Base-by-base conservation (phyloP, 2,888 invertebrate genomes). In the Scaptomyza reducta region DNA sequence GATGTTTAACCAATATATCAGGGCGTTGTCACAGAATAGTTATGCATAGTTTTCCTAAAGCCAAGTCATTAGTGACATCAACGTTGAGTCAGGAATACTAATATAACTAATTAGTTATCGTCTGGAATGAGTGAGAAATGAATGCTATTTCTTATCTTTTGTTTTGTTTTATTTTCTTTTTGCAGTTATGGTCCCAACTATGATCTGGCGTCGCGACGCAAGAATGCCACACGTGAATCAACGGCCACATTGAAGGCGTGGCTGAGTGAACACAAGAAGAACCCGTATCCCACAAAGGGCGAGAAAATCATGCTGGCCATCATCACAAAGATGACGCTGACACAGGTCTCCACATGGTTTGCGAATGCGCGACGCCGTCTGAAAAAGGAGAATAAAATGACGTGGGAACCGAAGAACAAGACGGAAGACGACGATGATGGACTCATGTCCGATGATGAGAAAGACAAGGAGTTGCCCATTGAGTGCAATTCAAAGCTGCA, bases 321-420 rank as follows among this genome's bases (percentile, higher is more conserved):
- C 92, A 96, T 97, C 90, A 98, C 98, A 70, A 97, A 97, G 93
- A 98, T 98, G 98, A 97, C 98, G 73, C 92, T 98, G 77, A 98
- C 98, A 66, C 97, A 97, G 92, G 98, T 98, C 77, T 97, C 97
- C 70, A 98, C 98, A 90, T 98, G 98, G 98, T 98, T 98, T 92
- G 98, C 98, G 70, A 98, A 98, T 92, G 98, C 98, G 46, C 93
- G 98, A 70, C 93, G 98, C 86, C 94, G 98, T 63, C 94, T 98
- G 87, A 98, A 98, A 93, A 98, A 98, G 91, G 98, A 98, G 92
- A 98, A 98, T 93, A 98, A 98, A 92, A 98, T 98, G 97, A 98
- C 97, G 77, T 98, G 98, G 98, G 97, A 97, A 90, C 97, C 97
- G 56, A 96, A 97, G 92, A 97, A 97, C 92, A 96, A 96, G 91